Conservation (phyloP, 2,888 invertebrate genomes). For the Drosophila recens region DNA sequence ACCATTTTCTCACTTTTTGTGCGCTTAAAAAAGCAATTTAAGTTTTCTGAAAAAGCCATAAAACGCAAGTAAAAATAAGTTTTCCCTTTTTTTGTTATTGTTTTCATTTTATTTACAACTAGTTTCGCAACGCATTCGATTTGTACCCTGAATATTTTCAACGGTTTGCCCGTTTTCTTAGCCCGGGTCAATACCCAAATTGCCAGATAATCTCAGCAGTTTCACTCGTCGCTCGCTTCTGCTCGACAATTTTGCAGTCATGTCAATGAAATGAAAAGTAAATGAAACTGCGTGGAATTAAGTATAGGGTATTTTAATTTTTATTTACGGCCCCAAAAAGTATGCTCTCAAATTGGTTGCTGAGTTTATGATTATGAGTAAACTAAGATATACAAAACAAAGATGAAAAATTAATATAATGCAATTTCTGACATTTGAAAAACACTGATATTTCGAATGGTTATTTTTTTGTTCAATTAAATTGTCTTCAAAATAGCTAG, state of each 20-base stretch:
- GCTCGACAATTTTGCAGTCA: not conserved
- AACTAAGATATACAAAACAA: too few relatives aligned
- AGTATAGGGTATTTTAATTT: not conserved
- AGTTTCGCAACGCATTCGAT: constrained; percentile 15
- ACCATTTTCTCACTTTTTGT: not conserved
- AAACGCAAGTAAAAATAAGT: constrained; percentile 37
- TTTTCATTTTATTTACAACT: constrained; percentile 18
- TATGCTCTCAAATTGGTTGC: not conserved
- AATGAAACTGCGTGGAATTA: not conserved
- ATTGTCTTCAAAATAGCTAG: too few relatives aligned
- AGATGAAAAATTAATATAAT: too few relatives aligned
- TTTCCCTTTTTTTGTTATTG: constrained; percentile 3
- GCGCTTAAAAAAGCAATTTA: constrained; percentile 39
- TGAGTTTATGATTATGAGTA: not conserved
- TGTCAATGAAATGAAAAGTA: not conserved
- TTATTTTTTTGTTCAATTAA: too few relatives aligned
- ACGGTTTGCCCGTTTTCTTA: constrained; percentile 15
- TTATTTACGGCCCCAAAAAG: constrained; percentile 1
- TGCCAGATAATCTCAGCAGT: constrained; percentile 15
- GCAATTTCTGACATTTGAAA: too few relatives aligned
- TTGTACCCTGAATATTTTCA: constrained; percentile 8
- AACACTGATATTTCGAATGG: too few relatives aligned
- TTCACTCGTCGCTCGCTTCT: not conserved
- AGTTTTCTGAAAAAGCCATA: constrained; percentile 46
- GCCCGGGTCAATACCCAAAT: constrained; percentile 12